Percentiles rank a stretch among this genome's conserved stretches.
Evolutionary conservation across 2,113 vertebrate genomes (phyloP).

Genomic region (Agapornis roseicollis): DNA sequence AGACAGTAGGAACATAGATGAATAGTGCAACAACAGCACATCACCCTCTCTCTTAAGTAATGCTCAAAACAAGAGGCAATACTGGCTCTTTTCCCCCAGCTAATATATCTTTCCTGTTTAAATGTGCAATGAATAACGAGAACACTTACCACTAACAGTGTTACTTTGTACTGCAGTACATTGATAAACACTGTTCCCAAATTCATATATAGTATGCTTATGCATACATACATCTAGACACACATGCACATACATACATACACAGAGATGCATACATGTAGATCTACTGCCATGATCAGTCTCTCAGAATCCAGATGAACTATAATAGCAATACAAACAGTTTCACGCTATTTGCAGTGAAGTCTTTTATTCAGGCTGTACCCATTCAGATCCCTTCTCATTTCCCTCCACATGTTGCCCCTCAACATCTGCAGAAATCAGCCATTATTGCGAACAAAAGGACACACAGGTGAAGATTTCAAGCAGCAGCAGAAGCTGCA

Average conservation of each 20-base stretch:
- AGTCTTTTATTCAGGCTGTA: not conserved
- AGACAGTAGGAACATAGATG: not conserved
- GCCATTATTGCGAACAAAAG: not conserved
- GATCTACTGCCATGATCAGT: not conserved
- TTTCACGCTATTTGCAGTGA: not conserved
- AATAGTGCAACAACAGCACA: not conserved
- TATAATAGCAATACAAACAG: not conserved
- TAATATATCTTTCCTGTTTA: not conserved
- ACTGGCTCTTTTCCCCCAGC: not conserved
- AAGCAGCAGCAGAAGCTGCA: not conserved
- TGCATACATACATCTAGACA: not conserved
- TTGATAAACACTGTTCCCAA: not conserved
- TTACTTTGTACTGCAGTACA: not conserved
- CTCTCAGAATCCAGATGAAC: not conserved
- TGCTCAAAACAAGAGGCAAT: not conserved
- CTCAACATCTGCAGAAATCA: not conserved
- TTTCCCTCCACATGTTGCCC: not conserved
- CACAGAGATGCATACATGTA: rapidly evolving
- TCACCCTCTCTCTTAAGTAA: not conserved
- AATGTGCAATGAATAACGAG: not conserved
- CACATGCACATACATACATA: not conserved
- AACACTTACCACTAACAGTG: not conserved
- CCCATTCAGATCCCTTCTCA: not conserved
- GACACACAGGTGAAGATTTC: not conserved
- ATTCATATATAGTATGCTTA: rapidly evolving